Evolutionary conservation across 1,140 invertebrate species (phyloP), one percentile per base, ranked within the genome.

Genomic region (Lasaia peninsularis): DNA sequence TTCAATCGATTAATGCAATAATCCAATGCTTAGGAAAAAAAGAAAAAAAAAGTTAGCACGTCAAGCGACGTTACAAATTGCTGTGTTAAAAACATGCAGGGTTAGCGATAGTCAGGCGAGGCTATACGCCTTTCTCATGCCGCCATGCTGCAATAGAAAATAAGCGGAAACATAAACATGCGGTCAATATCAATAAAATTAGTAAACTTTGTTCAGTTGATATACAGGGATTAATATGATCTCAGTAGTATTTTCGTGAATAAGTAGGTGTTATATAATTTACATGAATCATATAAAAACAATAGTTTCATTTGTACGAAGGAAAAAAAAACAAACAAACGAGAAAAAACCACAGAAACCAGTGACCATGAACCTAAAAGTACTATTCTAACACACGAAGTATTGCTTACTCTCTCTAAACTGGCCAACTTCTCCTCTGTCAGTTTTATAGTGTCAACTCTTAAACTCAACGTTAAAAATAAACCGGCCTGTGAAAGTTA

Each of bases 141-240:
- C 71, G 76, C 79, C 80, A 81, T 84, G 80, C 82, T 86, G 82
- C 56, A 86, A 86, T 66, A 75, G 60, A 76, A 80, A 73, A 73
- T 63, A 80, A 75, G 74, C 75, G 56, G 66, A 71, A 62, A 74
- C 69, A 68, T 61, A 65, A 37, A 37, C 35, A 72, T 73, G 67
- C 70, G 55, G 56, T 66, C 53, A 56, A 57, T 33, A 14, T 51
- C 14, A 24, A 51, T n/a, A 58, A 49, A 53, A 49, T 60, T 54
- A 59, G 16, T 54, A 50, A 37, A 24, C 6, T 12, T 28, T 0
- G 10, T 33, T n/a, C 48, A 31, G 33, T 35, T 11, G 35, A 54
- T 65, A 52, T 40, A 37, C n/a, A 32, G 37, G 11, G 6, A 33
- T 20, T 51, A 33, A 10, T 33, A 31, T 33, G 7, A 52, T 3